Evolutionary conservation across 2,888 invertebrate genomes (phyloP), one percentile per base, ranked within the genome.

Genomic region (Venustoraphidia nigricollis): DNA sequence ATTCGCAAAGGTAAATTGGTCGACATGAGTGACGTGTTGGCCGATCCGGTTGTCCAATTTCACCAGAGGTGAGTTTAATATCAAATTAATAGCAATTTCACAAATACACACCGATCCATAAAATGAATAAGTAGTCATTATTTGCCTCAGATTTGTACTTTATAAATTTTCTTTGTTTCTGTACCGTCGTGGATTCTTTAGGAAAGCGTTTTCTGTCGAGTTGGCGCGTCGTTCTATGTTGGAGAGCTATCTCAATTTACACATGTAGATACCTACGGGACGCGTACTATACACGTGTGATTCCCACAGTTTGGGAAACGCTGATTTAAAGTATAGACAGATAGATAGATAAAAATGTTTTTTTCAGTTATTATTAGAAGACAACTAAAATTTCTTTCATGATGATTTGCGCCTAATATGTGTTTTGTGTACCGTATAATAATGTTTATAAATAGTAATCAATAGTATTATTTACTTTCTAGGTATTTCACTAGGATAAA

Each of bases 21-120:
- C n/a, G 88, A 94, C 61, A 78, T 91, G 74, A 79, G 76, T 36
- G 94, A 95, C 62, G 73, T 94, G 17, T 54, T 69, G 34, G 70
- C 70, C 17, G 92, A 94, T 69, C 85, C 88, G 0, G 73, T 92
- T 0, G 72, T 87, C 2, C 68, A 68, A 37, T 87, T 90, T 61
- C 88, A 91, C 64, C 78, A 82, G 55, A 85, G 81, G 79, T 83
- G 70, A 66, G 68, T 60, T 46, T 42, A n/a, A 41, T 51, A 6
- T 27, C 9, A 43, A 41, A 41, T 14, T 6, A 27, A 27, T 27
- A 27, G 27, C 27, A 27, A 27, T 27, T 27, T 27, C 6, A 27
- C 27, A 27, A 6, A 27, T 27, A 17, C 17, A 11, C 6, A 34
- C 34, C 3, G 13, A 38, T 38, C 13, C 6, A 5, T 8, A 8